Percentiles rank a stretch among this genome's conserved stretches.
Evolutionary conservation across 2,888 invertebrate species (phyloP).

Genomic region (Phorcus lineatus): DNA sequence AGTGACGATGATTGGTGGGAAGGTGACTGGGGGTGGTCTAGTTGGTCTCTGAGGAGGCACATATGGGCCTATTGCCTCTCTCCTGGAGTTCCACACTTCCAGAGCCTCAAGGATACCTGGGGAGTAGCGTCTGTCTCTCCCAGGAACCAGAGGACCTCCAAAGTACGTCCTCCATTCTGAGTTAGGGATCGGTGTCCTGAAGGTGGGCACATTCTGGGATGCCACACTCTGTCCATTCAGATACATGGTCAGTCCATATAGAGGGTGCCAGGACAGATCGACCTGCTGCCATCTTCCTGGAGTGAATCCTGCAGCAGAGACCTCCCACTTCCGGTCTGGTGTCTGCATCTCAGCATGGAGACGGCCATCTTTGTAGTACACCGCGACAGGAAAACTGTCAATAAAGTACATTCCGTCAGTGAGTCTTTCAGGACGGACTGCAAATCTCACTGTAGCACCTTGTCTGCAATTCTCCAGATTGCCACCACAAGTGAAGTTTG

Average conservation of each 20-base stretch:
- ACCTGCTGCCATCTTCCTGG: slow-evolving; percentile 61
- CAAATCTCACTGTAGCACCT: slow-evolving; percentile 69
- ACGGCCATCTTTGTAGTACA: slow-evolving; percentile 68
- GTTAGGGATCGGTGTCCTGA: slow-evolving; percentile 50
- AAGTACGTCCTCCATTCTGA: slow-evolving; percentile 58
- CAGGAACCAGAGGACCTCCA: slow-evolving; percentile 51
- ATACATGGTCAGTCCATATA: slow-evolving; percentile 58
- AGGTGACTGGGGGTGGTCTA: not conserved
- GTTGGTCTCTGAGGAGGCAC: not conserved
- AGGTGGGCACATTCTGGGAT: slow-evolving; percentile 44
- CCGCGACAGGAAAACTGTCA: slow-evolving; percentile 68
- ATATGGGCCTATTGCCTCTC: slow-evolving; percentile 46
- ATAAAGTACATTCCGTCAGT: slow-evolving; percentile 67
- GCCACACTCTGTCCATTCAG: slow-evolving; percentile 60
- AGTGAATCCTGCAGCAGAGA: slow-evolving; percentile 56
- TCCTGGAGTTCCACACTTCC: slow-evolving; percentile 60
- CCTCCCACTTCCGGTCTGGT: slow-evolving; percentile 60
- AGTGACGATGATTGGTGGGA: not conserved
- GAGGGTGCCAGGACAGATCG: slow-evolving; percentile 69
- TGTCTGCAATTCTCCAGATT: slow-evolving; percentile 68
- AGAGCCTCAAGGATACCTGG: slow-evolving; percentile 62
- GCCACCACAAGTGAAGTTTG: slow-evolving; percentile 68
- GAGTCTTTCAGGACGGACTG: slow-evolving; percentile 60
- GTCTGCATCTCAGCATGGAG: slow-evolving; percentile 67
- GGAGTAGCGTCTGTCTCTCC: slow-evolving; percentile 44